These are phyloP conservation scores for Maccullochella peelii DNA, from an alignment of 2,113 vertebrate genomes.

Conservation along the genomic window DNA sequence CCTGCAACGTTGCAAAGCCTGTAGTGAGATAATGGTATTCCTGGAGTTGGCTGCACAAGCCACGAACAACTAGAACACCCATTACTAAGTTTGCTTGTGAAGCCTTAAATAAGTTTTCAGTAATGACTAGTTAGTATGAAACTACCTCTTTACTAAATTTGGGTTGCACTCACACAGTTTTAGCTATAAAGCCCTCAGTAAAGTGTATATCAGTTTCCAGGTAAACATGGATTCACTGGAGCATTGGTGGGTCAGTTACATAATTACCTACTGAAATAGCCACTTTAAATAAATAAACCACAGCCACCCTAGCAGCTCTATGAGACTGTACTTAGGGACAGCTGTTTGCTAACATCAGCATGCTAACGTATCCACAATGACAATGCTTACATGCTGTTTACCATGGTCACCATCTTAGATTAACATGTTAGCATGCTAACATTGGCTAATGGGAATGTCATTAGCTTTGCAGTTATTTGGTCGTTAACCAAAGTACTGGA, in stretches of 20 bases:
- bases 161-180: not conserved
- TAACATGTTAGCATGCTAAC: too few relatives aligned
- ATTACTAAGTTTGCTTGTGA: slow-evolving; percentile 10
- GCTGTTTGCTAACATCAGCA: too few relatives aligned
- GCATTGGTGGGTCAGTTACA: not conserved
- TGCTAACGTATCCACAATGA: not conserved
- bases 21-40: slow-evolving; percentile 6
- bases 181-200: not conserved
- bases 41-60: not conserved
- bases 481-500: not conserved
- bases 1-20: slow-evolving; percentile 14
- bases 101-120: not conserved
- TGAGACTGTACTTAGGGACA: not conserved
- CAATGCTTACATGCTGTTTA: too few relatives aligned
- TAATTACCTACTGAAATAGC: not conserved
- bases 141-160: not conserved
- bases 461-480: not conserved
- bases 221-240: not conserved
- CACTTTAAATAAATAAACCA: not conserved
- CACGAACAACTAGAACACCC: not conserved
- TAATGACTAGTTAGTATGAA: not conserved
- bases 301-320: not conserved
- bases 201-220: not conserved
- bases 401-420: too few relatives aligned
- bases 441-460: too few relatives aligned